Percentiles rank a stretch among this genome's conserved stretches.
Evolutionary conservation across 2,797 vertebrate genomes (phyloP).

Genomic region (Cryptoblepharus egeriae): DNA sequence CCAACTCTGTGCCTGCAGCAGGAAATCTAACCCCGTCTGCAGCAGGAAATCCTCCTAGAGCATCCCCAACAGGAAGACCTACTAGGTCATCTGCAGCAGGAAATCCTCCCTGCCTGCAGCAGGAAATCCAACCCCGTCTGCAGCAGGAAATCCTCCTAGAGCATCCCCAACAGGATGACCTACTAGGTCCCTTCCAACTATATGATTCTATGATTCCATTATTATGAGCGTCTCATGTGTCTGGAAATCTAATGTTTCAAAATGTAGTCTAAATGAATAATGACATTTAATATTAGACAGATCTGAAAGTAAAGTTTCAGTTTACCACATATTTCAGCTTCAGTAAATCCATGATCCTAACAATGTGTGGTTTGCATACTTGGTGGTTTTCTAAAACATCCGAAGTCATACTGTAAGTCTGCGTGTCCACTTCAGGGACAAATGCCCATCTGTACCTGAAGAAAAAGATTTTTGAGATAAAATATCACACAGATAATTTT

Average conservation of each 20-base stretch:
- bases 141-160: too few species aligned
- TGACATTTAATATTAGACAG: background rate
- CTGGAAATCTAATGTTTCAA: background rate
- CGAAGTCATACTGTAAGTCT: slow-evolving; percentile 77
- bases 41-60: too few species aligned
- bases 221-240: background rate
- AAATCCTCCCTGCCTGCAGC: too few species aligned
- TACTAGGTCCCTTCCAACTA: background rate
- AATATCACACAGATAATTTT: background rate
- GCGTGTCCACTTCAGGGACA: slow-evolving; percentile 93
- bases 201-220: background rate
- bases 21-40: too few species aligned
- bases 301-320: background rate
- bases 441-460: slow-evolving; percentile 97
- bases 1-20: too few species aligned
- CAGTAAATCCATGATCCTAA: slow-evolving; percentile 87
- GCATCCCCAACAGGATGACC: background rate
- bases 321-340: slow-evolving; percentile 86
- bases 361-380: slow-evolving; percentile 88
- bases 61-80: background rate
- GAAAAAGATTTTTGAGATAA: slow-evolving; percentile 12
- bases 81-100: background rate
- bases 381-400: slow-evolving; percentile 85
- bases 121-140: too few species aligned
- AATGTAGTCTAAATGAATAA: background rate